Percentiles rank a stretch among this genome's conserved stretches.
These are phyloP conservation scores for Pocillopora damicornis DNA, from an alignment of 64 coral and sea anemone species.

Conservation along the genomic window DNA sequence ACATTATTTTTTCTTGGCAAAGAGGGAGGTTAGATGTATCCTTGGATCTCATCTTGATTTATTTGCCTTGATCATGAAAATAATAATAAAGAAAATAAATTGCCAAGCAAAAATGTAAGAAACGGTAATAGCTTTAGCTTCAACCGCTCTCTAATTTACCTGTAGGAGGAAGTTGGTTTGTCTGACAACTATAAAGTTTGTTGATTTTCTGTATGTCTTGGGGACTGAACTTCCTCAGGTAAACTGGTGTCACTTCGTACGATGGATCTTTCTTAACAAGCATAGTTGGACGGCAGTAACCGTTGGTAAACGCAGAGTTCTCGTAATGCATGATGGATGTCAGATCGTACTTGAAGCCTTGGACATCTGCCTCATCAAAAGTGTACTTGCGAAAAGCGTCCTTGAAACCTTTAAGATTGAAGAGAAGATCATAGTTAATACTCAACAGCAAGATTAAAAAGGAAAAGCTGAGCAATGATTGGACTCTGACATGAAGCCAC, in stretches of 20 bases:
- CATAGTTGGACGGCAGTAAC: slow-evolving; percentile 77
- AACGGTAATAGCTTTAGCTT: background rate
- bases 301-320: slow-evolving; percentile 68
- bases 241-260: slow-evolving; percentile 67
- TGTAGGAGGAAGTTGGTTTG: slow-evolving; percentile 36
- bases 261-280: slow-evolving; percentile 53
- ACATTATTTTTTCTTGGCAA: too few relatives aligned
- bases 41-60: too few relatives aligned
- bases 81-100: too few relatives aligned
- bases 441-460: background rate
- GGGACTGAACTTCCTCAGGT: slow-evolving; percentile 60
- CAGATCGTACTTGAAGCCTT: slow-evolving; percentile 63
- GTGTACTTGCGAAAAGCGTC: slow-evolving; percentile 77
- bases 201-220: slow-evolving; percentile 87
- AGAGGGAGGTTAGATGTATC: too few relatives aligned
- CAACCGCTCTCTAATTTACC: slow-evolving; percentile 24
- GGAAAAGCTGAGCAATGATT: too few relatives aligned
- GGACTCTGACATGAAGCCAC: too few relatives aligned
- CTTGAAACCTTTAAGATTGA: slow-evolving; percentile 51
- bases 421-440: background rate
- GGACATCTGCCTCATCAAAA: slow-evolving; percentile 47
- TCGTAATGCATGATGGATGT: slow-evolving; percentile 91
- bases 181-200: slow-evolving; percentile 74
- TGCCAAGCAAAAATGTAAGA: too few relatives aligned
- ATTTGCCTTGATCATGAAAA: too few relatives aligned